A percentile compares a stretch with the other conserved stretches of the same genome.
These are phyloP conservation scores for Todiramphus saurophagus DNA, from an alignment of 2,113 vertebrate genomes.

Conservation along the genomic window DNA sequence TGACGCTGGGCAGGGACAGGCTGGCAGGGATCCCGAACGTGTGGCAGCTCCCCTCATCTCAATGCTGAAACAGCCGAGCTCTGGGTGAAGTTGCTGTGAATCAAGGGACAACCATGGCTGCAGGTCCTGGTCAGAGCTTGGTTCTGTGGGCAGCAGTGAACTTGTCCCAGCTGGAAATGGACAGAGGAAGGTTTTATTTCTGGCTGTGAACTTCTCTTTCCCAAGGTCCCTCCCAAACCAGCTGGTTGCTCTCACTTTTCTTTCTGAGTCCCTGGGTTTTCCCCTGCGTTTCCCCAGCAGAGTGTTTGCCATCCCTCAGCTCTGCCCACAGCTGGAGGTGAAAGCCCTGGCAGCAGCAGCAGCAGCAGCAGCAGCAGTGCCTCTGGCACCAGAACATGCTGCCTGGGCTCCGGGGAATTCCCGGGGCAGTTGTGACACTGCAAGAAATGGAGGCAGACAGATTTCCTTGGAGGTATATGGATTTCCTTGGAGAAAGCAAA, in stretches of 20 bases:
- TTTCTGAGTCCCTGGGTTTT: not conserved
- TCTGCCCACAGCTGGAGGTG: not conserved
- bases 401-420: not conserved
- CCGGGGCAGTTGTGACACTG: fast-evolving
- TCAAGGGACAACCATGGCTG: not conserved
- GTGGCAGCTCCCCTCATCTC: not conserved
- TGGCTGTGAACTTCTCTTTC: not conserved
- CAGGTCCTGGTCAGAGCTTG: not conserved
- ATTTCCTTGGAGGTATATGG: fast-evolving
- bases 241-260: not conserved
- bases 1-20: not conserved
- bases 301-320: not conserved
- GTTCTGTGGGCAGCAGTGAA: not conserved
- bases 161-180: not conserved
- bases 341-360: not conserved
- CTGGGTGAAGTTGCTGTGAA: not conserved
- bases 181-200: not conserved
- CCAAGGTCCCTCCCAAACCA: not conserved
- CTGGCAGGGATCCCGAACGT: fast-evolving
- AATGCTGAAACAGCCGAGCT: fast-evolving
- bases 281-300: not conserved
- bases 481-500: not conserved
- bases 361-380: not conserved
- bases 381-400: not conserved
- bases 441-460: fast-evolving